These are phyloP conservation scores for Drosophila melanogaster DNA, from an alignment of 1,140 invertebrate species.

Conservation along the genomic window Release_6_plus_ISO1_MT NT_033779.5:5081001-5081500, in stretches of 20 bases:
- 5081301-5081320: constrained; percentile 7
- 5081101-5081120: constrained; percentile 71
- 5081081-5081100: constrained; percentile 50
- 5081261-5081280: background rate
- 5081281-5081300: constrained; percentile 7
- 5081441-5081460: constrained; percentile 4
- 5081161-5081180: constrained; percentile 17
- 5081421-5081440: constrained; percentile 4
- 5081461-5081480: constrained; percentile 34
- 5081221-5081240: background rate
- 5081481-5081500: constrained; percentile 38
- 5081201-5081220: constrained; percentile 30
- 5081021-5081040: constrained; percentile 79
- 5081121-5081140: constrained; percentile 58
- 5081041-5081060: constrained; percentile 47
- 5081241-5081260: background rate
- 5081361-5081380: background rate
- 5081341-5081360: background rate
- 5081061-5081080: constrained; percentile 61
- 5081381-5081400: background rate
- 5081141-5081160: constrained; percentile 56
- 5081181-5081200: background rate
- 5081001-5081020: constrained; percentile 48
- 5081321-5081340: background rate
- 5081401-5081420: constrained; percentile 6